Conservation (phyloP, 2,113 vertebrate species). For the Muntiacus muntjak region DNA sequence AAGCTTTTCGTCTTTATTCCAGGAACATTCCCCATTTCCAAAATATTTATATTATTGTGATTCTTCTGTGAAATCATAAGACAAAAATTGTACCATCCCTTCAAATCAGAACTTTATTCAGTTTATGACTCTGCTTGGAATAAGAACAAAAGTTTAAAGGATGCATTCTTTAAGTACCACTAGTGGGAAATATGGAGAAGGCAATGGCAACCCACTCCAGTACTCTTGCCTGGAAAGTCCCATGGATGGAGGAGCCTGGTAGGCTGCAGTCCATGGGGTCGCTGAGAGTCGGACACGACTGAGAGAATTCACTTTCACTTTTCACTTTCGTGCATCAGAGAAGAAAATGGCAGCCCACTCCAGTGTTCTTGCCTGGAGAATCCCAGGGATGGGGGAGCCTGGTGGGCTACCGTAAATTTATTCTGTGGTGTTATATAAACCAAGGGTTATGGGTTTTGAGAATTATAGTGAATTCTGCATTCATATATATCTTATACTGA, state of each 20-base stretch:
- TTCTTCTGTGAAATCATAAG: not conserved
- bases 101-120: not conserved
- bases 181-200: not conserved
- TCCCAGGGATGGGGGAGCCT: no score
- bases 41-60: not conserved
- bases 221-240: no score
- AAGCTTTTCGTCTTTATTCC: not conserved
- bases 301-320: no score
- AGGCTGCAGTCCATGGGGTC: no score
- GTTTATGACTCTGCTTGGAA: not conserved
- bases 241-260: no score
- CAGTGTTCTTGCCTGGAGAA: no score
- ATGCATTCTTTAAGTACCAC: not conserved
- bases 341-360: no score
- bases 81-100: not conserved
- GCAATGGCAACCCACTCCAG: no score
- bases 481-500: not conserved
- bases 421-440: not conserved
- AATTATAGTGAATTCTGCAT: not conserved
- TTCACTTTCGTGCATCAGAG: no score
- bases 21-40: not conserved
- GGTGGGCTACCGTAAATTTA: not conserved
- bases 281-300: no score
- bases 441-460: not conserved
- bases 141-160: not conserved